phyloP scores from a whole-genome alignment of 2,113 vertebrate genomes.

The Sitta europaea region DNA sequence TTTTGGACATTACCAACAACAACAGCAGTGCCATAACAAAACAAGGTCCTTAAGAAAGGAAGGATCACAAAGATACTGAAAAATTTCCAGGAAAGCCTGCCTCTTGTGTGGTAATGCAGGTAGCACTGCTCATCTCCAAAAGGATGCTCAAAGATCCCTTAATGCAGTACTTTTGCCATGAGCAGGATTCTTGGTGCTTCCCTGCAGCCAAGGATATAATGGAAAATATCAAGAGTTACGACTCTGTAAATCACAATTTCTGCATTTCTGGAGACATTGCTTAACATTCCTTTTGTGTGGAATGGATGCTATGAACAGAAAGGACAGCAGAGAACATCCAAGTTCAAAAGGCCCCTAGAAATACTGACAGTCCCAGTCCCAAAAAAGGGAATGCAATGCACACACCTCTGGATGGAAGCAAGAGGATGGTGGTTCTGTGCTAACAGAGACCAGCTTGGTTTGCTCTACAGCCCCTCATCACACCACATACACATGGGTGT shows the following conservation, averaged over 20 bases:
- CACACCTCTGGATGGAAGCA: neutral
- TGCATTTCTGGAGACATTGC: neutral
- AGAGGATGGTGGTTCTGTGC: neutral
- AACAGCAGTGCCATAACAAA: neutral
- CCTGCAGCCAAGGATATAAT: neutral
- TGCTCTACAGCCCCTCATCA: neutral
- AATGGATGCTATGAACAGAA: neutral
- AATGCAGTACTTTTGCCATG: neutral
- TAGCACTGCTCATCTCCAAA: neutral
- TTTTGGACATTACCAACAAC: neutral
- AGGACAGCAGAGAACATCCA: neutral
- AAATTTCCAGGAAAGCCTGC: neutral
- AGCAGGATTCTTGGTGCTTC: neutral
- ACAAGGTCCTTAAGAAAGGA: neutral
- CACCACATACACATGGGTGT: fast-evolving
- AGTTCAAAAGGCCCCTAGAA: neutral
- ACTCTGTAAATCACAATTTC: neutral
- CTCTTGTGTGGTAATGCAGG: neutral
- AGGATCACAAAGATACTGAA: neutral
- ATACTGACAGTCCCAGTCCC: neutral
- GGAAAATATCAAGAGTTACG: neutral
- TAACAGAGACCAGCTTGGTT: neutral
- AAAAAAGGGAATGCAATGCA: neutral
- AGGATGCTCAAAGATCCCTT: neutral
- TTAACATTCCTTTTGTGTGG: neutral